Base-by-base conservation (phyloP, 2,888 invertebrate species). In the Pseudococcus viburni region DNA sequence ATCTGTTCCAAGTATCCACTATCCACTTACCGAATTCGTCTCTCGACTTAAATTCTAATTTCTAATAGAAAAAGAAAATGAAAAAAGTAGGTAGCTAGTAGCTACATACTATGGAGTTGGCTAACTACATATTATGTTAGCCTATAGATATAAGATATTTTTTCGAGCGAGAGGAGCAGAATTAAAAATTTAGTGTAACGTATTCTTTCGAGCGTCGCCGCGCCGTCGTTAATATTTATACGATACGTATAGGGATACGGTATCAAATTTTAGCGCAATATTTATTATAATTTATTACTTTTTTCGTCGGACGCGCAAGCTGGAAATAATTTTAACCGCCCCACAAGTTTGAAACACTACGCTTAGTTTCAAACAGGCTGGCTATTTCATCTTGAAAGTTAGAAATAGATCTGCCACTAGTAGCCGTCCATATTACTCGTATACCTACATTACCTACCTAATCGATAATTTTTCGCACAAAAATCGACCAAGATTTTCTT, bases 201-300 rank as follows among this genome's bases (percentile, higher is more conserved):
- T n/a, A 59, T 19, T 59, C 59, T 17, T 59, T n/a, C 7, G 22
- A 8, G 9, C 15, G 15, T n/a, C n/a, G 51, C 26, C 26, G 26
- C 26, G 26, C 17, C 42, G 12, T 51, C 15, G 48, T 51, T 51
- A 51, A 64, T 64, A 64, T 64, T 12, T 15, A 15, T 64, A 59
- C 3, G 26, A 1, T 3, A 33, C 3, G 26, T 2, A 33, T 15
- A 51, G 51, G 59, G 17, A 19, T 59, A 73, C 12, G 33, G 48
- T 51, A 51, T 51, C 48, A 51, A 51, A 51, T 51, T 64, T 64
- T 64, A 17, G 19, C 64, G 64, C 11, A 64, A 64, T 64, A 19
- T 19, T 64, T 64, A 64, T 64, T 64, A 64, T 22, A 64, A 64
- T 64, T 64, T 64, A 64, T 64, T 64, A 22, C 64, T 19, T 22